Evolutionary conservation across 64 coral and sea anemone species (phyloP).

Genomic region (Hydrozoanthus tunicans): DNA sequence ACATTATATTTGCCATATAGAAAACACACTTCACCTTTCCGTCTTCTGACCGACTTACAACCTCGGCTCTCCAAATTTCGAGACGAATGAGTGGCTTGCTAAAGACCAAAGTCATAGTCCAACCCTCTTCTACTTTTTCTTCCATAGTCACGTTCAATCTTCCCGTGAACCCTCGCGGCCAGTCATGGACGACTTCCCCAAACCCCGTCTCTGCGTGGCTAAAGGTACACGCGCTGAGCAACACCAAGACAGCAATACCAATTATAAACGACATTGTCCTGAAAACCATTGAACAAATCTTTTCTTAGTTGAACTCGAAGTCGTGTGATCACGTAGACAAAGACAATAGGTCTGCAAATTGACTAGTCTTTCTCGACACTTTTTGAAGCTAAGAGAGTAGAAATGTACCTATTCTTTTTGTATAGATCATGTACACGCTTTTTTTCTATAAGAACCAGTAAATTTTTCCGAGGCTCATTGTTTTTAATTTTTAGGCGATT

Average conservation of each 20-base stretch:
- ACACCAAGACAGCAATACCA: background rate
- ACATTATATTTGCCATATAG: background rate
- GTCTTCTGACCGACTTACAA: constrained; percentile 38
- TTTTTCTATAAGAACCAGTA: too few relatives aligned
- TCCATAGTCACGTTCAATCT: constrained; percentile 24
- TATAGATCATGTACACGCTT: too few relatives aligned
- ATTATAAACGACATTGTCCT: constrained; percentile 24
- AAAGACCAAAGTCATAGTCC: constrained; percentile 28
- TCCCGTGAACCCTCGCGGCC: constrained; percentile 47
- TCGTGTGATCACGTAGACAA: too few relatives aligned
- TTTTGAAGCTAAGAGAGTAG: too few relatives aligned
- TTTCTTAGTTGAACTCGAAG: too few relatives aligned
- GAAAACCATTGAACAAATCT: background rate
- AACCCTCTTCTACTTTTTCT: constrained; percentile 21
- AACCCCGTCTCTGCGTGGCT: constrained; percentile 12
- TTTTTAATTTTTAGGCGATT: too few relatives aligned
- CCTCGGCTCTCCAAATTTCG: constrained; percentile 23
- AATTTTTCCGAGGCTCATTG: too few relatives aligned
- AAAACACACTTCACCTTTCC: constrained; percentile 15
- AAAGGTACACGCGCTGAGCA: background rate
- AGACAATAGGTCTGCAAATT: too few relatives aligned
- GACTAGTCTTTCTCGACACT: too few relatives aligned
- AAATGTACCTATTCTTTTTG: too few relatives aligned
- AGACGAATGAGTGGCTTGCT: constrained; percentile 25
- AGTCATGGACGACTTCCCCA: constrained; percentile 10